Base-by-base conservation (phyloP, 2,113 vertebrate species). In the Hippocampus barbouri region DNA sequence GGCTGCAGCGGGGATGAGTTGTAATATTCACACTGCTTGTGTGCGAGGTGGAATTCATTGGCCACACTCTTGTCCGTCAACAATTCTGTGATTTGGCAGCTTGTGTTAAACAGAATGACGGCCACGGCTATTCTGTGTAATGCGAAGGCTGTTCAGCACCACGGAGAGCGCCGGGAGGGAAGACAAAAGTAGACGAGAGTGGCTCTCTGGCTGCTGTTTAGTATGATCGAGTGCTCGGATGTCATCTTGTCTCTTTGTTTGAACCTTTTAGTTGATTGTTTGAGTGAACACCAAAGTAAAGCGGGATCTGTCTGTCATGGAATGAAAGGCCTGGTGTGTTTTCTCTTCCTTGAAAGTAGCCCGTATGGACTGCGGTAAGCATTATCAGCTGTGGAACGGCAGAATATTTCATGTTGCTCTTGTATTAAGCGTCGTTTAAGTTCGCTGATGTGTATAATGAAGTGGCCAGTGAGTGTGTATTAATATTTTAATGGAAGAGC, bases 61-160 rank as follows among this genome's bases (percentile, higher is more conserved):
- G 81, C 75, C 66, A 76, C 16, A 66, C 73, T 41, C 1, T 78
- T 82, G 85, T 82, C 83, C 80, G 82, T 73, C 84, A 78, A 70
- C 73, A 53, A 79, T 72, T 85, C 77, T 45, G 40, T 73, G 78
- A 85, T 85, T 81, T 83, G 82, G 79, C 78, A 79, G 69, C 63
- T 79, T 73, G 70, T 73, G 68, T 83, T 72, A 78, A 80, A 81
- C 43, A 59, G 68, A 68, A 80, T 63, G 65, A 80, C 67, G 65
- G 82, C 80, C 54, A 69, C 73, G 68, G 70, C 73, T 71, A 80
- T 85, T 82, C 81, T 83, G 79, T 75, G 83, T 68, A 86, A 87
- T 38, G 72, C 78, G 69, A 57, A 74, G 78, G 49, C 73, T 85
- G 23, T 90, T 92, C 92, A 93, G 92, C 84, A 93, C 92, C 92